Conservation (phyloP, 2,113 vertebrate genomes). For the Chinchilla lanigera region DNA sequence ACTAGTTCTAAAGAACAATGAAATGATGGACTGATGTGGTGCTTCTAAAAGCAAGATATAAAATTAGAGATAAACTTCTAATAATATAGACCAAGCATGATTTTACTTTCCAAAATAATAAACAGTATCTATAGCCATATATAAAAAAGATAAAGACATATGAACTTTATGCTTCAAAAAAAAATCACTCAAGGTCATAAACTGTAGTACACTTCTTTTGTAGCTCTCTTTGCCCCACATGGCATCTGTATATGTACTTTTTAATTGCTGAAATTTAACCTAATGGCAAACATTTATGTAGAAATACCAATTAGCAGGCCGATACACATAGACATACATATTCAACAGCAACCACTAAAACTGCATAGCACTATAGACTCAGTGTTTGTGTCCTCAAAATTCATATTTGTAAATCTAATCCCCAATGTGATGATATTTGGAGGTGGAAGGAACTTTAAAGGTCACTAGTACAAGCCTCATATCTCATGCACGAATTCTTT, state of each 20-base stretch:
- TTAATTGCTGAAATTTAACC: slow-evolving; percentile 40
- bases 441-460: slow-evolving; percentile 36
- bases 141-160: slow-evolving; percentile 24
- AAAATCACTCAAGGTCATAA: background rate
- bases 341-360: slow-evolving; percentile 16
- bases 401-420: background rate
- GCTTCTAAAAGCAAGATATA: slow-evolving; percentile 23
- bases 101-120: slow-evolving; percentile 58
- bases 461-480: background rate
- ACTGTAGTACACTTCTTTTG: background rate
- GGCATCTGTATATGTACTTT: slow-evolving; percentile 3
- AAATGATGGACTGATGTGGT: slow-evolving; percentile 14
- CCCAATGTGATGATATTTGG: slow-evolving; percentile 22
- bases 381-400: background rate
- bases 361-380: background rate
- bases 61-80: slow-evolving; percentile 2
- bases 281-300: slow-evolving; percentile 35
- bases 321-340: background rate
- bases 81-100: slow-evolving; percentile 26
- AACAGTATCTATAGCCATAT: background rate
- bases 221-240: background rate
- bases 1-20: slow-evolving; percentile 49
- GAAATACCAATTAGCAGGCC: background rate
- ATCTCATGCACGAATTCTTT: slow-evolving; percentile 46
- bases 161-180: slow-evolving; percentile 57